Evolutionary conservation across 1,140 invertebrate species (phyloP).

Genomic region (Zaprionus capensis): DNA sequence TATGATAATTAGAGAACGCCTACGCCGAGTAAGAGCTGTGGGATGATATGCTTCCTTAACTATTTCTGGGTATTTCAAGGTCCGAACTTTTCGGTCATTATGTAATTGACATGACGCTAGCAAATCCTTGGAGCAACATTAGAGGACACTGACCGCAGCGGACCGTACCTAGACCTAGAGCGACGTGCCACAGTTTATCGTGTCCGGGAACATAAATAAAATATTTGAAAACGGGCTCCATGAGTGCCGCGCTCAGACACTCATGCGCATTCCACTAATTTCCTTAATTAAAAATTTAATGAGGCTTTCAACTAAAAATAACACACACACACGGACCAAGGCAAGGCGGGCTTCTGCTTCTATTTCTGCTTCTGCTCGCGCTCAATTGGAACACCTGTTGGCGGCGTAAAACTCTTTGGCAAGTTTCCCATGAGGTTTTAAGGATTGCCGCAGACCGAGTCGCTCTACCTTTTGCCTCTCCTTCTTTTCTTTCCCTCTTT

Average conservation of each 20-base stretch:
- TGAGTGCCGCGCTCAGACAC: constrained; percentile 20
- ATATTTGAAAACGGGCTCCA: constrained; percentile 15
- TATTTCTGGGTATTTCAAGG: constrained; percentile 3
- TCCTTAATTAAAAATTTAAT: constrained; percentile 81
- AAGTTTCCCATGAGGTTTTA: constrained; percentile 65
- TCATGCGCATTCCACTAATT: constrained; percentile 56
- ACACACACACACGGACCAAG: constrained; percentile 31
- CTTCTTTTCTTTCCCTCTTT: not conserved
- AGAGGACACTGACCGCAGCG: constrained; percentile 42
- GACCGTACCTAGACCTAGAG: not conserved
- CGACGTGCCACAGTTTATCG: not conserved
- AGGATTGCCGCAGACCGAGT: constrained; percentile 31
- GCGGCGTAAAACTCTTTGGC: constrained; percentile 65
- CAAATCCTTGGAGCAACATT: constrained; percentile 36
- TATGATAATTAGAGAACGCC: constrained; percentile 31
- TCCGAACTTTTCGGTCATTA: constrained; percentile 8
- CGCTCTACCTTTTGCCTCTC: not conserved
- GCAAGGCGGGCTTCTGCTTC: not conserved
- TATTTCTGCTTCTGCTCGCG: not conserved
- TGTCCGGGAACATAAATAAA: constrained; percentile 17
- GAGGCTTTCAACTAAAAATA: constrained; percentile 74
- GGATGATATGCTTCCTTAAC: constrained; percentile 6
- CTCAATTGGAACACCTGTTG: constrained; percentile 75
- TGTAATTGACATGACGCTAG: constrained; percentile 18
- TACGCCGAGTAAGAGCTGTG: not conserved